Evolutionary conservation across 1,140 invertebrate species (phyloP).

Genomic region (Schmidtea mediterranea): DNA sequence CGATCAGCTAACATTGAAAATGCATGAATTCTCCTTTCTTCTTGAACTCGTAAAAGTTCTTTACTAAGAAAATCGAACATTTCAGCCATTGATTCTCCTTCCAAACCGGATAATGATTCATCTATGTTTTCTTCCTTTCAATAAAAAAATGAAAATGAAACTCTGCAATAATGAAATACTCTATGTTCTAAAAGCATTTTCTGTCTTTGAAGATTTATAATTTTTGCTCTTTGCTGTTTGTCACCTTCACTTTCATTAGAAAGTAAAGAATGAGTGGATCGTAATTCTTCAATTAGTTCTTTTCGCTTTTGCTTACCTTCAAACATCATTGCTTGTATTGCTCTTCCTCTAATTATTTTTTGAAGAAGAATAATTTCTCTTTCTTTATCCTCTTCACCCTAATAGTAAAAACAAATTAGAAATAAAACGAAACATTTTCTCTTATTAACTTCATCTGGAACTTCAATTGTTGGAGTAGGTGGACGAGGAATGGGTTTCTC

Average conservation of each 20-base stretch:
- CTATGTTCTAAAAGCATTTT: constrained; percentile 21
- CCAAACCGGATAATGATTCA: constrained; percentile 12
- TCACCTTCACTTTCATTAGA: constrained; percentile 23
- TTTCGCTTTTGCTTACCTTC: constrained; percentile 37
- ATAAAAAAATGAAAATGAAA: neutral
- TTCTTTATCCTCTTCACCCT: constrained; percentile 31
- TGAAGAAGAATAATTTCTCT: constrained; percentile 36
- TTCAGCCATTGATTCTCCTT: constrained; percentile 36
- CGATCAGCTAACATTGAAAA: constrained; percentile 39
- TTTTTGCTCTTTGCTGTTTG: constrained; percentile 26
- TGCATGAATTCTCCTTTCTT: constrained; percentile 42
- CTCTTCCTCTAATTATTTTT: constrained; percentile 37
- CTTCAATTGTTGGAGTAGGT: constrained; percentile 32
- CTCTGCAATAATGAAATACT: constrained; percentile 10
- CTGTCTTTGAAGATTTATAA: constrained; percentile 25
- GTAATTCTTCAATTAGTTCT: constrained; percentile 40
- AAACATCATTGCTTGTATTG: constrained; percentile 40
- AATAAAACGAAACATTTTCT: neutral
- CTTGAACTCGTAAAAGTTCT: constrained; percentile 39
- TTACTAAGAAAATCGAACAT: constrained; percentile 44
- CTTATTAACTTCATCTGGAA: constrained; percentile 22
- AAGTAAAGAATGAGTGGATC: constrained; percentile 35
- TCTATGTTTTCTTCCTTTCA: neutral
- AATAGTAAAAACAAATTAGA: constrained; percentile 5
- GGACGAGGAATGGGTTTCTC: constrained; percentile 28